Evolutionary conservation across 1,140 invertebrate species (phyloP), one percentile per base, ranked within the genome.

Genomic region (Drosophila malerkotliana): DNA sequence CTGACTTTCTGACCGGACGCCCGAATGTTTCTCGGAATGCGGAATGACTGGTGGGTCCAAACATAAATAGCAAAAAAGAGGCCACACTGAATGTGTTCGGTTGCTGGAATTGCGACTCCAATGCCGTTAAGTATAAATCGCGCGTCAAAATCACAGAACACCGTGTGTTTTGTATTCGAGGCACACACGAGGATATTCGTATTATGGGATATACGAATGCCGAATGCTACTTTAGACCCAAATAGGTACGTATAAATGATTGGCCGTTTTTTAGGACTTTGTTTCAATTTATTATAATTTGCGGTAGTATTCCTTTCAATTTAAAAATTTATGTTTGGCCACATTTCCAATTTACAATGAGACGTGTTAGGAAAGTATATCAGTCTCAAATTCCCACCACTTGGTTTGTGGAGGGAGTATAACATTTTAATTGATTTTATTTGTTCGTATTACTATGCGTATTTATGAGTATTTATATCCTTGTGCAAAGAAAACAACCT

Each of bases 271-370:
- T 66, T 63, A 64, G 68, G 74, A 55, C 71, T 78, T 59, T 49
- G 75, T 74, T 83, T 74, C 74, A 83, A 82, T 82, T 83, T 83
- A 78, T 83, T 82, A 59, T 75, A 78, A 63, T 77, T 74, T 63
- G 71, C 37, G 44, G 68, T 47, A 62, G 57, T 51, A 63, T 77
- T 59, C 51, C 63, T 68, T 66, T 14, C 34, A 60, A 51, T 61
- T 71, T 73, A 82, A 77, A 79, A 77, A 74, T 74, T 82, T 77
- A 66, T 81, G 61, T 69, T 21, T 30, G 34, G 60, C 24, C 48
- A 18, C 18, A 9, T 47, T 14, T 9, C 14, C 18, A 47, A 47
- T 47, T 47, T 47, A 47, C 3, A 47, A 47, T 47, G 10, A 37
- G 10, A n/a, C 34, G 34, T 37, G 34, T 3, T 12, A 37, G 4